Evolutionary conservation across 1,140 invertebrate species (phyloP).

Genomic region (Meloidogyne exigua): DNA sequence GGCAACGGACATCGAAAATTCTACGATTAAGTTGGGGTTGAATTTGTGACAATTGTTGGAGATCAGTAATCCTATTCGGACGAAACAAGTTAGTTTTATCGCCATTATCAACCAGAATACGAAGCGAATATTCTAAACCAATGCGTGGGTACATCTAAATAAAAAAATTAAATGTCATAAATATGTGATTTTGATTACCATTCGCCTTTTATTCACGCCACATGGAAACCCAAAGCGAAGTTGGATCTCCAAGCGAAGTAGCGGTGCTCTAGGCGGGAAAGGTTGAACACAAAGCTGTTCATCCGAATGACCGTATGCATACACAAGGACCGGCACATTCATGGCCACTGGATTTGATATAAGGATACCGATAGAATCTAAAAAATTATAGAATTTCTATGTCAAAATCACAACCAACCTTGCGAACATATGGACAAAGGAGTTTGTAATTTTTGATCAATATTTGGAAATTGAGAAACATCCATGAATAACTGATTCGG

Average conservation of each 20-base stretch:
- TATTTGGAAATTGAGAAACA: neutral
- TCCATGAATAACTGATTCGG: neutral
- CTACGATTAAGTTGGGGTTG: neutral
- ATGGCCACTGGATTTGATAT: slow-evolving; percentile 3
- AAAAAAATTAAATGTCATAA: neutral
- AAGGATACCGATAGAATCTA: slow-evolving; percentile 19
- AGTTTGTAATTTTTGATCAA: neutral
- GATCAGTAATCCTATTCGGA: neutral
- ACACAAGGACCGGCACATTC: neutral
- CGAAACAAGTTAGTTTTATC: neutral
- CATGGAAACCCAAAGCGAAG: slow-evolving; percentile 19
- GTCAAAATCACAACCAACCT: too few species aligned
- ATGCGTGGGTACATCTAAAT: neutral
- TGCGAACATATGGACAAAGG: neutral
- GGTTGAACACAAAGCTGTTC: slow-evolving; percentile 16
- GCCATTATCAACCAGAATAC: neutral
- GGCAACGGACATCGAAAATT: slow-evolving; percentile 18
- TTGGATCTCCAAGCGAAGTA: slow-evolving; percentile 21
- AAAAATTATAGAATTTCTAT: too few species aligned
- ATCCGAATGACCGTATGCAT: slow-evolving; percentile 8
- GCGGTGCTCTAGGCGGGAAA: slow-evolving; percentile 11
- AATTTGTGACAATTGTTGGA: neutral
- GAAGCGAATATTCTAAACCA: slow-evolving; percentile 25
- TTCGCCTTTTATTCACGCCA: slow-evolving; percentile 15
- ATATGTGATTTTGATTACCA: neutral